phyloP scores from a whole-genome alignment of 2,113 vertebrate species.

The Polypterus bichir region DNA sequence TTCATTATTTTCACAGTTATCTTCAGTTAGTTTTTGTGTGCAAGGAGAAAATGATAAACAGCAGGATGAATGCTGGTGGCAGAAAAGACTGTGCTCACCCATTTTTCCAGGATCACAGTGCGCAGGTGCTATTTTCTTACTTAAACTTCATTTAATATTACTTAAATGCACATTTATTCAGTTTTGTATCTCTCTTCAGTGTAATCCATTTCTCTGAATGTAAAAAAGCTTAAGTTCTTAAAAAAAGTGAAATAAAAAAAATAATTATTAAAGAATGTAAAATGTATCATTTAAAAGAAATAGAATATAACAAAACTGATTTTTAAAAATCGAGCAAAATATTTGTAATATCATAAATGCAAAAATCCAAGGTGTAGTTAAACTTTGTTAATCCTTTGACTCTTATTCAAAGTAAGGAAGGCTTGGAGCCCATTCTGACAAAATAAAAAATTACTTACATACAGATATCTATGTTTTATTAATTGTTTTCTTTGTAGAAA shows the following conservation, averaged over 20 bases:
- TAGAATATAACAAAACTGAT: too few species aligned
- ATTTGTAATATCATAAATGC: too few species aligned
- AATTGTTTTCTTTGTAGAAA: too few species aligned
- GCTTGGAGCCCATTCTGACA: too few species aligned
- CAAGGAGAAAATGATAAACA: conserved; percentile 64
- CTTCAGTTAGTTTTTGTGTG: conserved; percentile 61
- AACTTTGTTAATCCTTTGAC: too few species aligned
- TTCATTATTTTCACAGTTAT: conserved; percentile 45
- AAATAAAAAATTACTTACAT: too few species aligned
- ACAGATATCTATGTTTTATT: too few species aligned
- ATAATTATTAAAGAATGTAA: neutral
- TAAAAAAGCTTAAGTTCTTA: neutral
- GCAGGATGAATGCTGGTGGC: conserved; percentile 89
- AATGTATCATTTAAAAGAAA: too few species aligned
- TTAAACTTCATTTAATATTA: neutral
- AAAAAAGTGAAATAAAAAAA: conserved; percentile 8
- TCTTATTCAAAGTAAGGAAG: too few species aligned
- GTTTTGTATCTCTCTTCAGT: neutral
- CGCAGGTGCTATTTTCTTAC: conserved; percentile 57
- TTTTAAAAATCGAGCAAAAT: too few species aligned
- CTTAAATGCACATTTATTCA: neutral
- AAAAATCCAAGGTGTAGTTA: too few species aligned
- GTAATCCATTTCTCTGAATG: too few species aligned
- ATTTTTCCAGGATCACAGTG: conserved; percentile 77
- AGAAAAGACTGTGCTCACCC: conserved; percentile 82